phyloP scores from a whole-genome alignment of 2,888 invertebrate genomes.

The Nysson spinosus region DNA sequence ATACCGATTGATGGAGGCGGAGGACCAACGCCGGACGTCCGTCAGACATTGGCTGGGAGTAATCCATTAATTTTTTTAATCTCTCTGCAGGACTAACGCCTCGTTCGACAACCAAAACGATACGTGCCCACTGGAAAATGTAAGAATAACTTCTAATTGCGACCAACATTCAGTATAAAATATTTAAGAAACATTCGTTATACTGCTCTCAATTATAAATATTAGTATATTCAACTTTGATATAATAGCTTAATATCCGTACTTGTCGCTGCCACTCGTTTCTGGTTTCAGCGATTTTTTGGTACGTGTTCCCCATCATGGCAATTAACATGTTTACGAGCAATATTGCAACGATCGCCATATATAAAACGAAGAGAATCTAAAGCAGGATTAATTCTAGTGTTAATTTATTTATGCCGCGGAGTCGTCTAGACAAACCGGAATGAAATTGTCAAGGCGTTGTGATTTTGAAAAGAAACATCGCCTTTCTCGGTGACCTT shows the following conservation, averaged over 20 bases:
- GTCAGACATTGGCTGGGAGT: slow-evolving; percentile 96
- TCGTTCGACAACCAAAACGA: slow-evolving; percentile 97
- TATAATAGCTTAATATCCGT: too few species aligned
- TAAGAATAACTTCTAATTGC: too few species aligned
- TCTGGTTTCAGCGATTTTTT: slow-evolving; percentile 96
- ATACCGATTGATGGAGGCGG: slow-evolving; percentile 91
- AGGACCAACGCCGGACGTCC: slow-evolving; percentile 91
- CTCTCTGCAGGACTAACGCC: slow-evolving; percentile 95
- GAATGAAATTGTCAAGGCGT: too few species aligned
- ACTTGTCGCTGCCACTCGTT: slow-evolving; percentile 98
- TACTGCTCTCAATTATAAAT: too few species aligned
- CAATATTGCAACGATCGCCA: slow-evolving; percentile 96
- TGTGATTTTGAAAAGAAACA: too few species aligned
- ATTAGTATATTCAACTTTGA: too few species aligned
- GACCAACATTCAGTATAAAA: too few species aligned
- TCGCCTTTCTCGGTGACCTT: too few species aligned
- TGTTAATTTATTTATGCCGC: too few species aligned
- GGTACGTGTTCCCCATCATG: slow-evolving; percentile 99
- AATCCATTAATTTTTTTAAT: slow-evolving; percentile 89
- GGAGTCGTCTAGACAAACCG: too few species aligned
- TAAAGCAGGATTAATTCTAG: slow-evolving; percentile 71
- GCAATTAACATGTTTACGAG: slow-evolving; percentile 99
- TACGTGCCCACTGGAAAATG: slow-evolving; percentile 92
- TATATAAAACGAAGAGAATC: slow-evolving; percentile 96
- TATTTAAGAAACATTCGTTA: too few species aligned